phyloP scores from a whole-genome alignment of 1,140 invertebrate genomes.

The Eueides isabella region DNA sequence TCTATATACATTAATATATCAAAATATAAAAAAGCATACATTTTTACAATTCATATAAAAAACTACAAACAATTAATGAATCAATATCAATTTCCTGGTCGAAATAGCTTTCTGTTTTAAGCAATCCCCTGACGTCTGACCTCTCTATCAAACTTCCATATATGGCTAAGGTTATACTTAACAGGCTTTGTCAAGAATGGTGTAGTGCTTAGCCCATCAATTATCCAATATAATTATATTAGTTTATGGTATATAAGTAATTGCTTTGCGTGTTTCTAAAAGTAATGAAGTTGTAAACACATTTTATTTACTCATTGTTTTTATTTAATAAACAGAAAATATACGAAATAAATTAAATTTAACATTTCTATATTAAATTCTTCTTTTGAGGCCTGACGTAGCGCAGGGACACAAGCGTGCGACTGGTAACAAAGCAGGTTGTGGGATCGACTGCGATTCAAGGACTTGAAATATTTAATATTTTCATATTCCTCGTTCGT shows the following conservation, averaged over 20 bases:
- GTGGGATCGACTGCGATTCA: too few relatives aligned
- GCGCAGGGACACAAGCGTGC: neutral
- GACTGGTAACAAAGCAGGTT: too few relatives aligned
- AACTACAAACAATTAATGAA: neutral
- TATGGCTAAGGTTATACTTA: neutral
- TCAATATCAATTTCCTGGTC: neutral
- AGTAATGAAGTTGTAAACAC: too few relatives aligned
- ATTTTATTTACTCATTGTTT: too few relatives aligned
- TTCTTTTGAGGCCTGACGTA: neutral
- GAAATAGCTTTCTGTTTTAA: slow-evolving; percentile 10
- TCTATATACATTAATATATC: too few relatives aligned
- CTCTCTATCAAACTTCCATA: slow-evolving; percentile 4
- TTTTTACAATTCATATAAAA: neutral
- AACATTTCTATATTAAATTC: too few relatives aligned
- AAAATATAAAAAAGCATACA: too few relatives aligned
- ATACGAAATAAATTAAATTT: too few relatives aligned
- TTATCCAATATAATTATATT: neutral
- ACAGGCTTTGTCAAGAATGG: slow-evolving; percentile 1
- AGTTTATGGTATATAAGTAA: neutral
- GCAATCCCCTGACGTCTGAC: slow-evolving; percentile 11
- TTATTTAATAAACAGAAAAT: too few relatives aligned
- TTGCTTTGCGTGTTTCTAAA: too few relatives aligned
- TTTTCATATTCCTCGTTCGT: neutral
- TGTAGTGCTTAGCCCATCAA: neutral
- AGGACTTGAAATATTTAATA: too few relatives aligned